phyloP scores from a whole-genome alignment of 2,797 vertebrate species.

The Vultur gryphus region DNA sequence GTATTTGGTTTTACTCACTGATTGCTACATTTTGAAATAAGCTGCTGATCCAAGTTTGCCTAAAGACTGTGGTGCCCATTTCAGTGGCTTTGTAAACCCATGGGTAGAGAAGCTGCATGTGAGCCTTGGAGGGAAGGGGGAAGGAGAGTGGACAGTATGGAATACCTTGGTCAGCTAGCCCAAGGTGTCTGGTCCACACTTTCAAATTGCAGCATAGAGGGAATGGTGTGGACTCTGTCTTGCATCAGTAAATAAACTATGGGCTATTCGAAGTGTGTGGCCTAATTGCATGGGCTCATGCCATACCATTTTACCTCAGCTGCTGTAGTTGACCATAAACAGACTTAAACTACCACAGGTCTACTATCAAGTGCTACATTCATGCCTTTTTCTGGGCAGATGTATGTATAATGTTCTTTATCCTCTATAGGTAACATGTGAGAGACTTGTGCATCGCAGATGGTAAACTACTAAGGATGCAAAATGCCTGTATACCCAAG shows the following conservation, averaged over 20 bases:
- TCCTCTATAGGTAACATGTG: neutral
- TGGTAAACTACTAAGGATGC: neutral
- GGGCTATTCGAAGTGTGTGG: neutral
- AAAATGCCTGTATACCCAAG: neutral
- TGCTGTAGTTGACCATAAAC: neutral
- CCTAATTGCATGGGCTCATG: neutral
- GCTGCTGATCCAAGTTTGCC: neutral
- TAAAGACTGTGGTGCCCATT: neutral
- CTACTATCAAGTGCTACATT: neutral
- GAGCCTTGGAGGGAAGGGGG: neutral
- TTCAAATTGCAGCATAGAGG: neutral
- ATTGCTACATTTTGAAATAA: neutral
- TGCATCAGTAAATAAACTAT: neutral
- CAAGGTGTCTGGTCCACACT: neutral
- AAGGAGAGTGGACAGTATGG: neutral
- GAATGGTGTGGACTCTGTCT: neutral
- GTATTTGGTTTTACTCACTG: neutral
- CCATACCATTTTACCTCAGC: neutral
- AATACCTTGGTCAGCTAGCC: neutral
- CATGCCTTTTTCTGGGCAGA: neutral
- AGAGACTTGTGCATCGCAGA: neutral
- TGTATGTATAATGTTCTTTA: neutral
- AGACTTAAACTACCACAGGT: neutral
- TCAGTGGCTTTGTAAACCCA: neutral
- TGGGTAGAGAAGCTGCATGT: neutral